Conservation (phyloP, 30 jellyfish, hydroid and myxozoan species). For the Clytia hemisphaerica region DNA sequence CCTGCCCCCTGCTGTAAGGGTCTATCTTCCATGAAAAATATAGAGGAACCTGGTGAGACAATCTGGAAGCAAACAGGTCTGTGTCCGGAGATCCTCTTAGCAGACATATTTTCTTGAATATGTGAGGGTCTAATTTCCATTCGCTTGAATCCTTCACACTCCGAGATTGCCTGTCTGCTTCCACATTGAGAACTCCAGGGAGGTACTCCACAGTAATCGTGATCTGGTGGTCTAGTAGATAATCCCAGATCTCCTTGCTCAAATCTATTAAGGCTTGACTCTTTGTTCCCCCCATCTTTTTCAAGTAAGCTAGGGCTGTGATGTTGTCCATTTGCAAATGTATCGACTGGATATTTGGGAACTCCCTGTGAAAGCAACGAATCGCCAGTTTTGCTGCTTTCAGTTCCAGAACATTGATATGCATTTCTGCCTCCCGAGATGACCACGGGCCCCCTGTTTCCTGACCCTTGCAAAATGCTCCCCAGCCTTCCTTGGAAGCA, state of each 20-base stretch:
- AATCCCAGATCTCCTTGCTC: slow-evolving; percentile 31
- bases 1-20: slow-evolving; percentile 22
- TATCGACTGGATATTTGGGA: not conserved
- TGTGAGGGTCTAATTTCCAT: slow-evolving; percentile 24
- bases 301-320: slow-evolving; percentile 15
- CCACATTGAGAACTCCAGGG: slow-evolving; percentile 15
- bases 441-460: slow-evolving; percentile 15
- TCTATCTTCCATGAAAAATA: slow-evolving; percentile 38
- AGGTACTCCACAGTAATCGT: slow-evolving; percentile 40
- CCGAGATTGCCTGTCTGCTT: slow-evolving; percentile 37
- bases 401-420: not conserved
- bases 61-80: slow-evolving; percentile 40
- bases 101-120: slow-evolving; percentile 17
- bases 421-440: not conserved
- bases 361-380: not conserved
- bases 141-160: slow-evolving; percentile 22
- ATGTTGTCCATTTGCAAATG: not conserved
- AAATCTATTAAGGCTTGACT: slow-evolving; percentile 5
- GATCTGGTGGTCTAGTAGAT: slow-evolving; percentile 26
- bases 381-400: not conserved
- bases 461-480: slow-evolving; percentile 19
- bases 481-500: slow-evolving; percentile 8
- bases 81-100: slow-evolving; percentile 1
- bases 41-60: slow-evolving; percentile 26
- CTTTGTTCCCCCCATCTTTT: not conserved